Evolutionary conservation across 2,888 invertebrate genomes (phyloP), one percentile per base, ranked within the genome.

Genomic region (Caenorhabditis sp.): DNA sequence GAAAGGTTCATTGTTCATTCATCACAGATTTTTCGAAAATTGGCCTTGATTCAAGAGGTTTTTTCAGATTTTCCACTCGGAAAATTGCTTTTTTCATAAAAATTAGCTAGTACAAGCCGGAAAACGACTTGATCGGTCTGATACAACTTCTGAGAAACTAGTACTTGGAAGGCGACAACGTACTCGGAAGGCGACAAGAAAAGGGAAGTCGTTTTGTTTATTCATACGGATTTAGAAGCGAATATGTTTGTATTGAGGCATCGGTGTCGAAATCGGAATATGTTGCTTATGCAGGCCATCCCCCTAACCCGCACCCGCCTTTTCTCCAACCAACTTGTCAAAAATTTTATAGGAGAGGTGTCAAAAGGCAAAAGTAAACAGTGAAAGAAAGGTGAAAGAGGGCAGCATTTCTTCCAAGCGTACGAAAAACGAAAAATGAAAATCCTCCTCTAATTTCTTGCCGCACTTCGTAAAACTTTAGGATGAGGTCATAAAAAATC

Each of bases 401-500:
- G n/a, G n/a, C n/a, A n/a, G n/a, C n/a, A n/a, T n/a, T 66, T 46
- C 50, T 46, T 50, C 20, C 17, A n/a, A n/a, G n/a, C n/a, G n/a
- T n/a, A n/a, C n/a, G n/a, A n/a, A n/a, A n/a, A n/a, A n/a, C n/a
- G n/a, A n/a, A n/a, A n/a, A n/a, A n/a, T n/a, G n/a, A n/a, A n/a
- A n/a, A n/a, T 45, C 15, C 20, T 52, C 37, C n/a, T 50, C 52
- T 59, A 68, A 68, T 68, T 66, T 58, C 48, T 66, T 32, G 39
- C 58, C 41, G 55, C 65, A 66, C 58, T 66, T 58, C 50, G 58
- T 50, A 58, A 68, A 68, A 59, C 26, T 59, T 56, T 59, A 59
- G 59, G 58, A 68, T 59, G 68, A 68, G 68, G 68, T 59, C 68
- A 68, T 59, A 68, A 68, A 58, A 50, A 68, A 59, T 50, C 17